Evolutionary conservation across 2,113 vertebrate genomes (phyloP).

Genomic region (Entomyzon cyanotis): DNA sequence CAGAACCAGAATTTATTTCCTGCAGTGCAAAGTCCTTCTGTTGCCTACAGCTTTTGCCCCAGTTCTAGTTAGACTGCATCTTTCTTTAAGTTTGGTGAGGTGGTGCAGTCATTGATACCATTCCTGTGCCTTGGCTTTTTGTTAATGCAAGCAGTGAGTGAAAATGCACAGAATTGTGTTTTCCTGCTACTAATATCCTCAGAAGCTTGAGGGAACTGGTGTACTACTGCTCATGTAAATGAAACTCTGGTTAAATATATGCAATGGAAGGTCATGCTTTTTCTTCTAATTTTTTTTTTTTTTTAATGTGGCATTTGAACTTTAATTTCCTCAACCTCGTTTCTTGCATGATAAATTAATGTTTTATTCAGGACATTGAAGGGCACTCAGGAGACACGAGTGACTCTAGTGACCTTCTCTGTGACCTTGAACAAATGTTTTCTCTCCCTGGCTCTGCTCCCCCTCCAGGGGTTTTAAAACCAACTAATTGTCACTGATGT

Average conservation of each 20-base stretch:
- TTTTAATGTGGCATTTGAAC: background rate
- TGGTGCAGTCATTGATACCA: background rate
- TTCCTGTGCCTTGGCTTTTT: background rate
- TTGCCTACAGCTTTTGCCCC: background rate
- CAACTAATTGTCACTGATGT: background rate
- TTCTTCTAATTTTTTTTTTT: background rate
- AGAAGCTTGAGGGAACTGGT: background rate
- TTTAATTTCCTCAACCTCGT: background rate
- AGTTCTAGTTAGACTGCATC: background rate
- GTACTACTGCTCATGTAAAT: background rate
- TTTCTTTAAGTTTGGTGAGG: background rate
- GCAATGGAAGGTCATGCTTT: background rate
- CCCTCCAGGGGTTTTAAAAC: background rate
- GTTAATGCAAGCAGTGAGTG: background rate
- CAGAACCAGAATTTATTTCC: background rate
- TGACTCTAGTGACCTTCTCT: background rate
- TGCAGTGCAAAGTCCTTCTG: background rate
- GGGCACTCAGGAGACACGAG: background rate
- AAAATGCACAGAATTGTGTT: background rate
- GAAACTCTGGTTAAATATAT: background rate
- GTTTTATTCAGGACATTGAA: background rate
- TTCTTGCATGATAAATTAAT: background rate
- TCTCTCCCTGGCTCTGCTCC: background rate
- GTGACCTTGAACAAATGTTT: conserved; percentile 31
- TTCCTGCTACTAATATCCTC: background rate